Evolutionary conservation across 2,113 vertebrate species (phyloP), one percentile per base, ranked within the genome.

Genomic region (Coptodon rendalli): DNA sequence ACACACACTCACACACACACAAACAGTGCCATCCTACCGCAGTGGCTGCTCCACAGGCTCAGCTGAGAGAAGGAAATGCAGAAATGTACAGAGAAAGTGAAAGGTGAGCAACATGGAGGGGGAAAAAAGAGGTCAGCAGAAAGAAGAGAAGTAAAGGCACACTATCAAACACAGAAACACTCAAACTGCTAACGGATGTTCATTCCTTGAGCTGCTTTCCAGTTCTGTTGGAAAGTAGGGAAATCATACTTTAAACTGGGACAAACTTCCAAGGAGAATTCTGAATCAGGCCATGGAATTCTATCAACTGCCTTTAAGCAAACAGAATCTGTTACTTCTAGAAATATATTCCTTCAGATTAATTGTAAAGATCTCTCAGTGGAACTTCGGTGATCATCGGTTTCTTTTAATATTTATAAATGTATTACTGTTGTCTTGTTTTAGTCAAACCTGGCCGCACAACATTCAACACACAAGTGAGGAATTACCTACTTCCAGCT

Each of bases 21-120:
- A 83, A 3, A 78, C 71, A 50, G 71, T 78, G 71, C 71, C 71
- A 78, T 78, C 71, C 71, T 78, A 78, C 71, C 71, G 71, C 71
- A 78, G 71, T 78, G 71, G 71, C 43, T 78, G 98, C 97, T 99
- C 98, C 97, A 98, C 96, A 96, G 97, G 97, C 94, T 99, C 98
- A 97, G 97, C 98, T 97, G 97, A 96, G 96, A 97, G 94, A 97
- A 93, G 88, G 93, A 93, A 91, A 94, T 91, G 96, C 91, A 97
- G 94, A 96, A 95, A 97, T 86, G 94, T 89, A 97, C 93, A 97
- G 95, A 97, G 94, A 97, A 96, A 96, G 94, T 92, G 95, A 96
- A 95, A 96, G 96, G 94, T 93, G 92, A 95, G 93, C 94, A 94
- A 93, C 91, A 71, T 89, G 79, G 82, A 90, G 87, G 81, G 24